Percentiles rank a stretch among this genome's conserved stretches.
Conservation (phyloP, 53 echinoderm and acorn worm genomes). For the Henricia sp. region DNA sequence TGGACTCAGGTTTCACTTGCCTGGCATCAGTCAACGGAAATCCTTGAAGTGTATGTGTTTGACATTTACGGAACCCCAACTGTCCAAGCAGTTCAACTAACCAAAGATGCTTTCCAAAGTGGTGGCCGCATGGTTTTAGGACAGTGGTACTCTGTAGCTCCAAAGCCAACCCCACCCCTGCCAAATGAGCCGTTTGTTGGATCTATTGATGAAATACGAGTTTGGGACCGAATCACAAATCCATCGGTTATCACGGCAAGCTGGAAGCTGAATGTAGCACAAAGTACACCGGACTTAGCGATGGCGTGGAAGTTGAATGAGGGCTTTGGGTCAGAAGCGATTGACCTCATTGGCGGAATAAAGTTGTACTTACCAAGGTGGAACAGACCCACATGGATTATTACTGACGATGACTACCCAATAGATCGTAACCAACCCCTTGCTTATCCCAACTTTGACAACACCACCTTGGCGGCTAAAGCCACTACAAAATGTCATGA, state of each 20-base stretch:
- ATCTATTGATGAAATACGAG: constrained; percentile 76
- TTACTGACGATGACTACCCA: constrained; percentile 64
- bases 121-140: constrained; percentile 74
- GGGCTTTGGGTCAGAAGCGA: constrained; percentile 48
- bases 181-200: constrained; percentile 67
- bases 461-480: constrained; percentile 46
- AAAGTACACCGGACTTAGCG: constrained; percentile 67
- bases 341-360: constrained; percentile 63
- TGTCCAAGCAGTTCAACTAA: constrained; percentile 75
- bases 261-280: constrained; percentile 65
- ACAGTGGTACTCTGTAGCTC: constrained; percentile 64
- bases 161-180: constrained; percentile 34
- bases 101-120: constrained; percentile 40
- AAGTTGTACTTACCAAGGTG: constrained; percentile 47
- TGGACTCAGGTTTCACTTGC: constrained; percentile 84
- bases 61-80: constrained; percentile 61
- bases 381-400: constrained; percentile 67
- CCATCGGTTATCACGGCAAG: constrained; percentile 75
- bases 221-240: constrained; percentile 84
- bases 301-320: constrained; percentile 85
- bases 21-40: constrained; percentile 73
- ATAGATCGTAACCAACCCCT: constrained; percentile 32
- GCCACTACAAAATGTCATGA: constrained; percentile 60
- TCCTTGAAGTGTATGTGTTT: constrained; percentile 84
- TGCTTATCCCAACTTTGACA: constrained; percentile 57